Evolutionary conservation across 2,888 invertebrate genomes (phyloP).

Genomic region (Eretmocerus hayati): DNA sequence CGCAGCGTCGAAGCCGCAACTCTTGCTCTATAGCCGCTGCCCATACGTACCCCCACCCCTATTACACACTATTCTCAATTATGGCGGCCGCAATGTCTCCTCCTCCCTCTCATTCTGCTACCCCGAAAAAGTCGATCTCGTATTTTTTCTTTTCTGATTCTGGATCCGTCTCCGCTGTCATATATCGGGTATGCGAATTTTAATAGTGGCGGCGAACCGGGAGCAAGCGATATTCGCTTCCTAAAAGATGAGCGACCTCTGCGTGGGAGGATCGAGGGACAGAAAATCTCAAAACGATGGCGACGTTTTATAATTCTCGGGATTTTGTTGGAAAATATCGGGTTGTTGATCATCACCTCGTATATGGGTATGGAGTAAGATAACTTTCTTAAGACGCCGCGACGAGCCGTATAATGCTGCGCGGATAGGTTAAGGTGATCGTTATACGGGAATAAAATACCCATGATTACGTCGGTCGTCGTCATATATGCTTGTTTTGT

Average conservation of each 20-base stretch:
- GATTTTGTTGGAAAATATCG: conserved; percentile 14
- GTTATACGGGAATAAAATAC: conserved; percentile 18
- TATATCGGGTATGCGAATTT: too few relatives aligned
- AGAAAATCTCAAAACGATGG: conserved; percentile 6
- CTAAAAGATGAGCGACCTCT: conserved; percentile 12
- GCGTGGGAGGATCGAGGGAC: not conserved
- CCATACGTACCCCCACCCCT: not conserved
- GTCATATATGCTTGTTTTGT: too few relatives aligned
- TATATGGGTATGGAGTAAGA: too few relatives aligned
- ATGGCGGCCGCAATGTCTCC: conserved; percentile 18
- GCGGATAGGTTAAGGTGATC: too few relatives aligned
- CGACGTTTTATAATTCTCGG: conserved; percentile 16
- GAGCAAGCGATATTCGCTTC: conserved; percentile 3
- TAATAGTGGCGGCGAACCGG: too few relatives aligned
- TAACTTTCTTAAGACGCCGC: too few relatives aligned
- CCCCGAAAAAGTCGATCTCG: too few relatives aligned
- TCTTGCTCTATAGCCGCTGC: not conserved
- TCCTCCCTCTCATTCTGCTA: conserved; percentile 6
- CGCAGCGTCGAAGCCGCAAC: conserved; percentile 3
- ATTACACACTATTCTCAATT: conserved; percentile 9
- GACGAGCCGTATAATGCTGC: too few relatives aligned
- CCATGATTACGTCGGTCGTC: conserved; percentile 16
- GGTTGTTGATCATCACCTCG: too few relatives aligned
- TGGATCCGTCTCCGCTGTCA: too few relatives aligned
- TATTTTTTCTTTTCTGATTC: too few relatives aligned